Base-by-base conservation (phyloP, 2,888 invertebrate species). In the Arge pagana region DNA sequence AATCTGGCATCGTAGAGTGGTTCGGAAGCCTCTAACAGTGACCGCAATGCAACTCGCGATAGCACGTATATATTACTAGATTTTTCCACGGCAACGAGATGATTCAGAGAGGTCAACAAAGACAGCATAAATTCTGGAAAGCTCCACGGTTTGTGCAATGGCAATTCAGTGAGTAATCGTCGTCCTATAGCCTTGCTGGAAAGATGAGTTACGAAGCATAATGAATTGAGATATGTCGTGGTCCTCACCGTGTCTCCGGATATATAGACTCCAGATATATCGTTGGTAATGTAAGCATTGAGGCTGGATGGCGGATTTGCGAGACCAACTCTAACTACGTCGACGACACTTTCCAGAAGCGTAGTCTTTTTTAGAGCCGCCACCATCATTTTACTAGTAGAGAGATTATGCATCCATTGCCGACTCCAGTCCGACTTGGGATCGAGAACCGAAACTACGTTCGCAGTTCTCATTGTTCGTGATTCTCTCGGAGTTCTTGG, bases 341-440 rank as follows among this genome's bases (percentile, higher is more conserved):
- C 16, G 8, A 72, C 39, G 2, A 70, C 48, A 2, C 57, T 64
- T 26, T 68, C 64, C 13, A 76, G 28, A 3, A 76, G 60, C 31
- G 53, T 63, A 3, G 74, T 68, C 54, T 70, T 74, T 6, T 62
- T 58, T 11, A 75, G 51, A n/a, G 66, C 64, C 8, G 52, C 13
- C 8, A 68, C 56, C 2, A 76, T 61, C 10, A 58, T 59, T 56
- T 53, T 72, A 39, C 74, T 63, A 1, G 69, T 71, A 24, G 65
- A 52, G 11, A 70, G 58, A 53, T 61, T 63, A 21, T 71, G 67
- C 31, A 69, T 65, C 74, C 74, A 76, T 35, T 65, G 71, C 40
- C 52, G 64, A 37, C 69, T 67, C 76, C 76, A 76, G 26, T 63
- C 58, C 0, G 72, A 72, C 19, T 65, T 62, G 0, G 76, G 76